These are phyloP conservation scores for Syndactyla subalaris DNA, from an alignment of 2,797 vertebrate species.

Conservation along the genomic window DNA sequence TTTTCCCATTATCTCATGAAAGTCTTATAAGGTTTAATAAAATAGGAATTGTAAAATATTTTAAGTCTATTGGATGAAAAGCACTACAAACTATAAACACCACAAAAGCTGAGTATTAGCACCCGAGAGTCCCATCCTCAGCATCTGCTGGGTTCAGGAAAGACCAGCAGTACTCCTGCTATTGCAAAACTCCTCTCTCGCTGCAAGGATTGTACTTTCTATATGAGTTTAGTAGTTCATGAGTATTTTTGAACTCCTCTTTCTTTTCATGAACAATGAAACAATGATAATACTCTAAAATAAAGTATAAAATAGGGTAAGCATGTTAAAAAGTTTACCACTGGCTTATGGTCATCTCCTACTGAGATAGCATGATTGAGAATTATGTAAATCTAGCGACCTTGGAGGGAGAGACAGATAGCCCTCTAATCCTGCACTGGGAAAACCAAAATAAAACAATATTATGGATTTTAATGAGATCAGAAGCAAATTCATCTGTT, in stretches of 20 bases:
- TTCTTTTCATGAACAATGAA: neutral
- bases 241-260: neutral
- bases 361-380: neutral
- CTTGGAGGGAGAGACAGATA: rapidly evolving
- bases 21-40: neutral
- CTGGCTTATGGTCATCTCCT: neutral
- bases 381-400: neutral
- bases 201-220: neutral
- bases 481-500: neutral
- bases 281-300: neutral
- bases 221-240: neutral
- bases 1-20: neutral
- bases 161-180: neutral
- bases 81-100: neutral
- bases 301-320: neutral
- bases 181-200: rapidly evolving
- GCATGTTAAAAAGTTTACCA: neutral
- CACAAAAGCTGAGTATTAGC: neutral
- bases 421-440: neutral
- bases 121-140: neutral
- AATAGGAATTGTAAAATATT: neutral
- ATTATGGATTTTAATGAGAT: neutral
- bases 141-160: neutral
- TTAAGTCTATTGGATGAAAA: neutral
- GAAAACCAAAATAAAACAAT: neutral